Evolutionary conservation across 2,113 vertebrate genomes (phyloP).

Genomic region (Capreolus pygargus): DNA sequence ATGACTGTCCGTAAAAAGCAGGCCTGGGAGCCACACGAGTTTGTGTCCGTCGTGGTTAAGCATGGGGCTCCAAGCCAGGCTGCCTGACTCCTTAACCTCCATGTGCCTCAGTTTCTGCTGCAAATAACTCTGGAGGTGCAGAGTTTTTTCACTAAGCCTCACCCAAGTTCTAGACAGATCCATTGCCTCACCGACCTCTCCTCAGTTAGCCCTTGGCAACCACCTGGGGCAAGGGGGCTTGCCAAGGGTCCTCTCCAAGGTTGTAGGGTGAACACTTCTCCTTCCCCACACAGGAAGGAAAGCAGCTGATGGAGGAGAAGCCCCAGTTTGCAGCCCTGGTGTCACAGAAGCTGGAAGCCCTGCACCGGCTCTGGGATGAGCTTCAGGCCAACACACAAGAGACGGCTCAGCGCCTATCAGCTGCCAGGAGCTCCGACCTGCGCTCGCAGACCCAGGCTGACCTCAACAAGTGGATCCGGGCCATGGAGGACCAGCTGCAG

Average conservation of each 20-base stretch:
- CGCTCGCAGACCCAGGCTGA: slow-evolving; percentile 87
- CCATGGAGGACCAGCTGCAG: slow-evolving; percentile 87
- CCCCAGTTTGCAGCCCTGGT: slow-evolving; percentile 84
- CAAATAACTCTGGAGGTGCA: background rate
- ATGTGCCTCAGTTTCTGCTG: background rate
- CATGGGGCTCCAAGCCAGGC: background rate
- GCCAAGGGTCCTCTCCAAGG: background rate
- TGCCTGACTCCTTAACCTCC: background rate
- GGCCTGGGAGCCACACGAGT: background rate
- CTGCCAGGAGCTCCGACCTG: slow-evolving; percentile 90
- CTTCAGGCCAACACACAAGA: slow-evolving; percentile 86
- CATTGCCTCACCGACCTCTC: background rate
- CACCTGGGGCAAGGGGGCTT: background rate
- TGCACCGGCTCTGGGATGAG: slow-evolving; percentile 87
- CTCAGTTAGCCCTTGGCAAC: background rate
- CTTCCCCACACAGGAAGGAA: slow-evolving; percentile 85
- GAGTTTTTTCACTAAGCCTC: background rate
- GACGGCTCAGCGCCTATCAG: slow-evolving; percentile 87
- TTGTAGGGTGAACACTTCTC: background rate
- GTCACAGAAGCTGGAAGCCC: slow-evolving; percentile 81
- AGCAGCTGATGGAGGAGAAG: slow-evolving; percentile 86
- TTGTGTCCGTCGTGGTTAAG: background rate
- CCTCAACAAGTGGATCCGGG: slow-evolving; percentile 88
- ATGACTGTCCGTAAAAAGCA: background rate
- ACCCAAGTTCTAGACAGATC: background rate